Evolutionary conservation across 2,888 invertebrate genomes (phyloP), one percentile per base, ranked within the genome.

Genomic region (Coronaproctus castanopsis): DNA sequence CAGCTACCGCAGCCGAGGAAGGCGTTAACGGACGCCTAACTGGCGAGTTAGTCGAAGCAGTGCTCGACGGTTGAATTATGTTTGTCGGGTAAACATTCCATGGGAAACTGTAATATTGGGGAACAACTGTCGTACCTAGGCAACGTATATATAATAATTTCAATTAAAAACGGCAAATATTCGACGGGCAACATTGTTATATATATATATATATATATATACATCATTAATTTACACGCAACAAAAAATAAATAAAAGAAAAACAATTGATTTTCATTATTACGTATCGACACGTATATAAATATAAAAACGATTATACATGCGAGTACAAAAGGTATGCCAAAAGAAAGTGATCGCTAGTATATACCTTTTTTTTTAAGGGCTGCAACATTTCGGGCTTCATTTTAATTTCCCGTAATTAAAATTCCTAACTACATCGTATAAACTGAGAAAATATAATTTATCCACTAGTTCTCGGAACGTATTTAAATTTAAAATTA

Each of bases 31-130:
- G 87, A 70, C 87, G 78, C 64, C 87, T 77, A 67, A 83, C 83
- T 67, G 80, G 81, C 66, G 57, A 22, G 49, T 57, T 57, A 5
- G 60, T 23, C 69, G 72, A 22, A 66, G 71, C 70, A 65, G 69
- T 69, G 65, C n/a, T n/a, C n/a, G n/a, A n/a, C n/a, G 82, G 82
- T 66, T 83, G 83, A 69, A 83, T 78, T 67, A 83, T 75, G 70
- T 83, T 81, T 54, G 85, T 81, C 52, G 91, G 90, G 75, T 93
- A 93, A 69, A 93, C 87, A 65, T 85, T 83, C 90, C 93, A 93
- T 24, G 91, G 91, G 65, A 91, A 86, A 61, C 88, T 87, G 73
- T 93, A 93, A 76, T 95, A 93, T 69, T 90, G 92, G 57, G 90
- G 90, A 68, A 91, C 76, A 59, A 79, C 77, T 22, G 77, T 74